Evolutionary conservation across 92 coral and sea anemone species (phyloP), one percentile per base, ranked within the genome.

Genomic region (Palythoa heliodiscus): DNA sequence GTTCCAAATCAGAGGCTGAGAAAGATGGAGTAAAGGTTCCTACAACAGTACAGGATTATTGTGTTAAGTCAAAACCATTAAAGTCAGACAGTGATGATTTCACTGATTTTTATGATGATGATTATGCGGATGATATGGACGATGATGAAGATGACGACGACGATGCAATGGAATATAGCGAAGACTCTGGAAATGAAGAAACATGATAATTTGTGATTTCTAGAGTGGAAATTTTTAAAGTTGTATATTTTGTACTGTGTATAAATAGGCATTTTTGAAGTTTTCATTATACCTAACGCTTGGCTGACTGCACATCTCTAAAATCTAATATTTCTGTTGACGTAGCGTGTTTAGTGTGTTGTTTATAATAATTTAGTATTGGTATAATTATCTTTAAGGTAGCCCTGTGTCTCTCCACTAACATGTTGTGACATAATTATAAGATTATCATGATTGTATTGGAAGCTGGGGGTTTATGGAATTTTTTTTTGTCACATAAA

Each of bases 181-280:
- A 95, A 86, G 99, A 96, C 87, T 96, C 99, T 0, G 99, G 99
- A 40, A 96, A 96, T 82, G 99, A 96, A 84, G 98, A 95, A 81
- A 92, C 99, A 87, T 96, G 90, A 93, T 85, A 79, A 55, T 64
- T 72, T 57, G 81, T 52, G 48, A 66, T 22, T 61, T 67, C 63
- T 77, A 76, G 90, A 76, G 88, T 77, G 90, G 85, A 84, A 64
- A 88, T 86, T 76, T 89, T 88, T 76, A 76, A 52, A 78, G 86
- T 89, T 91, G 94, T 93, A 89, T 90, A 91, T 91, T 91, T 93
- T 93, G 91, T 89, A 91, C 88, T 85, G 82, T 91, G 89, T 93
- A 90, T 82, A 80, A 91, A 88, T 89, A 81, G 78, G 76, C 73
- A 11, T 23, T 80, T 80, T 80, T 67, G 83, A 66, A 60, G 73